Base-by-base conservation (phyloP, 2,888 invertebrate genomes). In the Anagyrus pseudococci region DNA sequence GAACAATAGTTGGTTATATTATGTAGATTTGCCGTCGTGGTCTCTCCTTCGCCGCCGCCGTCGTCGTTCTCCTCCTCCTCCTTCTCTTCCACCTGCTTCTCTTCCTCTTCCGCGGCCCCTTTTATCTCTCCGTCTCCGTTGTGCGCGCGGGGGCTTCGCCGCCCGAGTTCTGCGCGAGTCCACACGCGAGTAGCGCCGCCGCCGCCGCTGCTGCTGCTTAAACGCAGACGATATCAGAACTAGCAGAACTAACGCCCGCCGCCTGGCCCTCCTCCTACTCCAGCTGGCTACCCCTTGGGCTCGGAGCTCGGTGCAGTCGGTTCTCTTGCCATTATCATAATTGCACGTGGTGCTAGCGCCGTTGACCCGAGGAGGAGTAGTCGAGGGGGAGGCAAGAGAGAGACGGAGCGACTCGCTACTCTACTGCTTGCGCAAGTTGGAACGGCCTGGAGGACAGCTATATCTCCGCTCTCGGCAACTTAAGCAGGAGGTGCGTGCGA, bases 1-100 rank as follows among this genome's bases (percentile, higher is more conserved):
- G 80, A 80, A 80, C 79, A 80, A 80, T 80, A 80, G 80, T 80
- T 80, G 80, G 80, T 80, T 80, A 80, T 80, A 80, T 80, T 80
- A 82, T 81, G 79, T 78, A 80, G 78, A 80, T 81, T 81, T 80
- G 73, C 74, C 75, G 73, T 72, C 72, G 77, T 77, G 72, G 73
- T 73, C 73, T 69, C 71, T 71, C 68, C 71, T 71, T 72, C n/a
- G n/a, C n/a, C n/a, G n/a, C n/a, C n/a, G n/a, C n/a, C n/a, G n/a
- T n/a, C 71, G 65, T 22, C 46, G 10, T 8, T 46, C 54, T 43
- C 40, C 33, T 46, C 54, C 58, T 58, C 41, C 26, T 64, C 59
- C 58, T 64, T 67, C 58, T 62, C 67, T 50, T 44, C 58, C 67
- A 55, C 54, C 17, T 10, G 22, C 17, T 33, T 4, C 49, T 43